Percentiles rank a stretch among this genome's conserved stretches.
These are phyloP conservation scores for Peromyscus californicus DNA, from an alignment of 2,113 vertebrate species.

Conservation along the genomic window DNA sequence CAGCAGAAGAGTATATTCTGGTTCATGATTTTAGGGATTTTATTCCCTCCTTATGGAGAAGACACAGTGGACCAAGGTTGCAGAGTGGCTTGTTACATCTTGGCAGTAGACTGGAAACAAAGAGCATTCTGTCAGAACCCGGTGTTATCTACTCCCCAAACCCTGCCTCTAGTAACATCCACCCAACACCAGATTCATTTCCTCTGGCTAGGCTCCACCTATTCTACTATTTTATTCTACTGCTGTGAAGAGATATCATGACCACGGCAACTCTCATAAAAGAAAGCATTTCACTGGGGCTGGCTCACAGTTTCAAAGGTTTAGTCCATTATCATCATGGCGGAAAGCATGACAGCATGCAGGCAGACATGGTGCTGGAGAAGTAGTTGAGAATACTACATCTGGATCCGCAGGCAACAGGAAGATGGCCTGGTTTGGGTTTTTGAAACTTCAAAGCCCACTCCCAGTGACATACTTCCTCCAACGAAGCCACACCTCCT, in stretches of 20 bases:
- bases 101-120: neutral
- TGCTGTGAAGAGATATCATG: neutral
- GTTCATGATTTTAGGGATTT: neutral
- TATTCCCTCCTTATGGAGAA: neutral
- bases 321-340: neutral
- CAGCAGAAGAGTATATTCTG: neutral
- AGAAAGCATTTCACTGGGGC: neutral
- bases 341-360: neutral
- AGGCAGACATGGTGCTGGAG: neutral
- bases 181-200: neutral
- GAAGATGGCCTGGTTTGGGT: neutral
- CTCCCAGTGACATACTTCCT: neutral
- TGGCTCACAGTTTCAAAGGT: neutral
- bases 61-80: neutral
- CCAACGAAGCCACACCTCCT: neutral
- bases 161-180: neutral
- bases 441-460: neutral
- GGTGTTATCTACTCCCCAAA: neutral
- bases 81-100: too few species aligned
- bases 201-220: neutral
- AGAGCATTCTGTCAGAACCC: neutral
- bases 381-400: neutral
- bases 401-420: neutral
- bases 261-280: neutral
- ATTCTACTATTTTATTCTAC: neutral